Base-by-base conservation (phyloP, 2,797 vertebrate genomes). In the Dendrocincla tyrannina region DNA sequence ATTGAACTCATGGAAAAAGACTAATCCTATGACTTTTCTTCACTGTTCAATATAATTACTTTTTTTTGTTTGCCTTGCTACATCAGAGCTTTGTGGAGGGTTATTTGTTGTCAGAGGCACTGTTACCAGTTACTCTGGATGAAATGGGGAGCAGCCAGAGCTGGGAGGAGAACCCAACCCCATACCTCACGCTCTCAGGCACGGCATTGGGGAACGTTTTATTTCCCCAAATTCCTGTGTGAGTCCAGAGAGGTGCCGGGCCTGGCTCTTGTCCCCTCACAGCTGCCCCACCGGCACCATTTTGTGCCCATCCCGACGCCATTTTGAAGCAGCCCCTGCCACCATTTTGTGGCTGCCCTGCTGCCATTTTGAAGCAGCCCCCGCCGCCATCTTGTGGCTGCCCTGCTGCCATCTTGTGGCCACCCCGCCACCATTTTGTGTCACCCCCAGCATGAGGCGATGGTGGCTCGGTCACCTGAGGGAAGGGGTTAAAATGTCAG, bases 201-300 rank as follows among this genome's bases (percentile, higher is more conserved):
- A 0, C 0, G 22, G 11, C 2, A 4, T 0, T 10, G 8, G 33
- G 19, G 13, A 6, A 1, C 0, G 6, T 10, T 4, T 3, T 1
- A 1, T 17, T 5, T 18, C 5, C 27, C 27, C 8, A 4, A 5
- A 4, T 0, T 3, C 11, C 0, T 1, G 3, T 2, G 0, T 2
- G 0, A 0, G 9, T 22, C 1, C 3, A 8, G 14, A 15, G 3
- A 0, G 10, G 41, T 9, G 5, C 17, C 25, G 3, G 17, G 5
- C 19, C 11, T 0, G 0, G 2, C 1, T 1, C 5, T 0, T 0
- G 17, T 3, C 1, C 1, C 58, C 63, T 68, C 55, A 9, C 9
- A 0, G 1, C 4, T 1, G 27, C 5, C 7, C 62, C 4, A 10
- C 1, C 5, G 13, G 5, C 2, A 6, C 11, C 30, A 47, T 47